Evolutionary conservation across 2,888 invertebrate species (phyloP).

Genomic region (Lordiphosa fenestrarum): DNA sequence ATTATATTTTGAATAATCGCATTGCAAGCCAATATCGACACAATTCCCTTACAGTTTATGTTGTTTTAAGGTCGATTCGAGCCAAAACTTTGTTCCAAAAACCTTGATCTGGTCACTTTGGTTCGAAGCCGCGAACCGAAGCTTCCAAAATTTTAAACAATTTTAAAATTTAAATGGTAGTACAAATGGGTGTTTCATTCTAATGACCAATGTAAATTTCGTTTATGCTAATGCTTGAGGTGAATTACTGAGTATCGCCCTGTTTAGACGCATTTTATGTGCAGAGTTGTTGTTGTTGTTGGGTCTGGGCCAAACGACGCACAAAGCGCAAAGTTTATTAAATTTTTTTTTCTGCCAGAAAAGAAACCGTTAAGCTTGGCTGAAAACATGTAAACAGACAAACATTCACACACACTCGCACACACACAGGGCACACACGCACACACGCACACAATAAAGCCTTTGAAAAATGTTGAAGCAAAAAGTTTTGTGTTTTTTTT

Average conservation of each 20-base stretch:
- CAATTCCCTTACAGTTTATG: too few relatives aligned
- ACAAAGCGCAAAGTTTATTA: constrained; percentile 39
- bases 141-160: too few relatives aligned
- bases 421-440: constrained; percentile 6
- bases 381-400: constrained; percentile 34
- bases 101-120: too few relatives aligned
- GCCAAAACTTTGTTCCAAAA: too few relatives aligned
- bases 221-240: too few relatives aligned
- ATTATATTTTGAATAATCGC: too few relatives aligned
- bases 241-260: background rate
- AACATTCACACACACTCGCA: constrained; percentile 1
- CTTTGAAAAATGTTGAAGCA: constrained; percentile 42
- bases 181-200: too few relatives aligned
- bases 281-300: background rate
- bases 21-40: too few relatives aligned
- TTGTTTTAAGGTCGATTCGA: too few relatives aligned
- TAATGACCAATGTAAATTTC: too few relatives aligned
- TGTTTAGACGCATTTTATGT: constrained; percentile 21
- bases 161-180: too few relatives aligned
- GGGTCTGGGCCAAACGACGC: constrained; percentile 10
- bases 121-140: too few relatives aligned
- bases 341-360: constrained; percentile 10
- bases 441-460: constrained; percentile 15
- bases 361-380: constrained; percentile 20
- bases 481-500: constrained; percentile 27